phyloP scores from a whole-genome alignment of 2,797 vertebrate species.

The Microctenopoma stevenorrisi region DNA sequence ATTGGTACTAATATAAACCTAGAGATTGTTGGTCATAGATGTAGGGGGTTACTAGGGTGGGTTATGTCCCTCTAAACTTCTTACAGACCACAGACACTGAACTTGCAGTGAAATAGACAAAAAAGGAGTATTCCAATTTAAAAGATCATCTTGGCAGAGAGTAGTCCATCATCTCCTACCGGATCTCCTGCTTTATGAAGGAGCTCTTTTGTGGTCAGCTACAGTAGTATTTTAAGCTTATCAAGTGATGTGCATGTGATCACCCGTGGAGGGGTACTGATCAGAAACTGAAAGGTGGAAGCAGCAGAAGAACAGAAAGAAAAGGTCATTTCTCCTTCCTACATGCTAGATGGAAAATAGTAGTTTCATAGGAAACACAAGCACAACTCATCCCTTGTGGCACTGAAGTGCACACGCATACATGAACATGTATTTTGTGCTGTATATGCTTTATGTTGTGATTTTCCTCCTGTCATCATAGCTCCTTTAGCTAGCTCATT shows the following conservation, averaged over 20 bases:
- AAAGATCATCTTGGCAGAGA: neutral
- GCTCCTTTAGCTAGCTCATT: too few species aligned
- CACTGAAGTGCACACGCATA: neutral
- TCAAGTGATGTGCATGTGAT: slow-evolving; percentile 83
- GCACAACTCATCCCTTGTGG: neutral
- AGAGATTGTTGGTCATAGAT: too few species aligned
- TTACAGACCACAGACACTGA: too few species aligned
- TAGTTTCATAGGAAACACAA: neutral
- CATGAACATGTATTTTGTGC: too few species aligned
- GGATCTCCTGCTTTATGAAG: slow-evolving; percentile 5
- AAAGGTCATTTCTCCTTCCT: slow-evolving; percentile 22
- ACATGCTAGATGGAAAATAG: neutral
- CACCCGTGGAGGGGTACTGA: slow-evolving; percentile 12
- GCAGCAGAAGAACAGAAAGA: neutral
- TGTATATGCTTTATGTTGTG: too few species aligned
- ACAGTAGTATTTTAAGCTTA: slow-evolving; percentile 41
- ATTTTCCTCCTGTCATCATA: neutral
- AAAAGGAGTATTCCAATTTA: too few species aligned
- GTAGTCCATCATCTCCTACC: neutral
- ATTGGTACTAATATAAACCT: neutral
- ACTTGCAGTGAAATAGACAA: neutral
- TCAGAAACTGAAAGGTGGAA: slow-evolving; percentile 16
- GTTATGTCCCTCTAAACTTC: too few species aligned
- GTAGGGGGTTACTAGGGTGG: too few species aligned
- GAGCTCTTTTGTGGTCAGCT: slow-evolving; percentile 42